phyloP scores from a whole-genome alignment of 37 sponge, comb jelly and placozoan species.

The Chondrilla cf. caribensis region DNA sequence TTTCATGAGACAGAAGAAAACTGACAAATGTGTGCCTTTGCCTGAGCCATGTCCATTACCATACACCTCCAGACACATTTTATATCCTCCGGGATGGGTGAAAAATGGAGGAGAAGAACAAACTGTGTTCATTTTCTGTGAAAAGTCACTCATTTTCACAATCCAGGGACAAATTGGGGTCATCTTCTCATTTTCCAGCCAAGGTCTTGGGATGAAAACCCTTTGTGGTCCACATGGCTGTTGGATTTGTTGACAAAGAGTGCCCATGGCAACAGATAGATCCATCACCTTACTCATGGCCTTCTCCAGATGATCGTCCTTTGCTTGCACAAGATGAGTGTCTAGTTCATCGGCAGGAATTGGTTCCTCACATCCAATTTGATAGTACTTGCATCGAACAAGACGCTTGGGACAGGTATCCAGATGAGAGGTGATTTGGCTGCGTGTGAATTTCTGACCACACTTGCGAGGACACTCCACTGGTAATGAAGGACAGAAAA shows the following conservation, averaged over 20 bases:
- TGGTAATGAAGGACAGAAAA: not conserved
- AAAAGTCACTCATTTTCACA: not conserved
- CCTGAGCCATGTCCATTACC: not conserved
- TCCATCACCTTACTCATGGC: slow-evolving; percentile 1
- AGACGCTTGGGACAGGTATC: not conserved
- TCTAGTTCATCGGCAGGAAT: not conserved
- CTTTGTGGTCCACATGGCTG: not conserved
- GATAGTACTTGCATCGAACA: not conserved
- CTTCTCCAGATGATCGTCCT: slow-evolving; percentile 8
- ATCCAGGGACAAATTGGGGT: not conserved
- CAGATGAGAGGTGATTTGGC: not conserved
- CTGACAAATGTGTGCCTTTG: not conserved
- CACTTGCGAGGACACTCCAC: not conserved
- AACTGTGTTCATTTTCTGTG: not conserved
- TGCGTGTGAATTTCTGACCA: not conserved
- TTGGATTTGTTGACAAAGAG: not conserved
- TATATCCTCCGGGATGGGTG: slow-evolving; percentile 13
- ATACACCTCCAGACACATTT: slow-evolving; percentile 3
- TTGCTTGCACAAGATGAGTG: not conserved
- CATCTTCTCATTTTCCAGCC: not conserved
- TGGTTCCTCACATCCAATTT: slow-evolving; percentile 4
- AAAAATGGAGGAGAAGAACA: not conserved
- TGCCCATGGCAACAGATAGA: not conserved
- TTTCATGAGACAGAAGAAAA: not conserved
- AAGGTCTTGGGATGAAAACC: not conserved